These are phyloP conservation scores for Poecile montanus DNA, from an alignment of 2,797 vertebrate species.

Conservation along the genomic window DNA sequence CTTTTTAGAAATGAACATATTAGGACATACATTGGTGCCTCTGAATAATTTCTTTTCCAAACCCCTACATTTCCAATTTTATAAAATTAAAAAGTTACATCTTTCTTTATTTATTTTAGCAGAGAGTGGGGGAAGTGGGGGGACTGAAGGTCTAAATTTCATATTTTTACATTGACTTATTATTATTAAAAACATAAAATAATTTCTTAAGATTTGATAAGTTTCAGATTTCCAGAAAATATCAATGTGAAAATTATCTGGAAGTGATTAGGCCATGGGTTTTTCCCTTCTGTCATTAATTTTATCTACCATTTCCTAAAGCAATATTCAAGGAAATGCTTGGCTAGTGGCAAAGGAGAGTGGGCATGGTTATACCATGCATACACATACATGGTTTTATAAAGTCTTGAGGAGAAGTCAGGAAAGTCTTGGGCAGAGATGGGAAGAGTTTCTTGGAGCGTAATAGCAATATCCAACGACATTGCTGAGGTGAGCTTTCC, in stretches of 20 bases:
- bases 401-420: neutral
- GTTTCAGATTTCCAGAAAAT: neutral
- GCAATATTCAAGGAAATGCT: neutral
- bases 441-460: neutral
- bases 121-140: accelerated
- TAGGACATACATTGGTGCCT: neutral
- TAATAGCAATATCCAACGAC: no score
- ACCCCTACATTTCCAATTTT: neutral
- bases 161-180: neutral
- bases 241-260: neutral
- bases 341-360: neutral
- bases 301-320: neutral
- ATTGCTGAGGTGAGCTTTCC: neutral
- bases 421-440: neutral
- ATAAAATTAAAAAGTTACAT: neutral
- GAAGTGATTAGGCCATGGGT: neutral
- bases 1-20: neutral
- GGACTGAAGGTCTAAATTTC: neutral
- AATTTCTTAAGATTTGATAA: neutral
- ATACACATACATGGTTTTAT: neutral
- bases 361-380: neutral
- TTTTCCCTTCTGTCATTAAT: neutral
- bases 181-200: neutral
- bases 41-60: neutral
- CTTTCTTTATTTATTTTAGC: neutral